Conservation (phyloP, 2,888 invertebrate genomes). For the Mesorhabditis spiculigera region DNA sequence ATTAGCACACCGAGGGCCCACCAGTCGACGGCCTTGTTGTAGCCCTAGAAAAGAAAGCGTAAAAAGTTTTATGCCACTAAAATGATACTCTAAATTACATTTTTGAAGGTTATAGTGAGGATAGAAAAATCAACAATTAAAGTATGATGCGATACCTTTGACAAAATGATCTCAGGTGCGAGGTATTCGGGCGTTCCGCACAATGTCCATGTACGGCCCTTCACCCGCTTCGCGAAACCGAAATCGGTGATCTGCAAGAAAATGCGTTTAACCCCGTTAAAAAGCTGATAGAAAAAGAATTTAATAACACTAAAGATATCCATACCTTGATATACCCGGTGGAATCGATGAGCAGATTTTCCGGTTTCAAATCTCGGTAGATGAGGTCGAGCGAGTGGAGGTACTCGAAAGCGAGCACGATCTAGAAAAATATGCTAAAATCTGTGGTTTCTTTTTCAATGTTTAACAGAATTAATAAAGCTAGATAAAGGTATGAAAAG, state of each 20-base stretch:
- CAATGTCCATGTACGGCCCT: slow-evolving; percentile 99
- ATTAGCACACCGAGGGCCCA: slow-evolving; percentile 97
- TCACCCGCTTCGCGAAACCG: slow-evolving; percentile 97
- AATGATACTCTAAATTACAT: too few relatives aligned
- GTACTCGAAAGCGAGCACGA: slow-evolving; percentile 98
- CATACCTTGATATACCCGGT: slow-evolving; percentile 57
- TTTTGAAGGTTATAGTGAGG: background rate
- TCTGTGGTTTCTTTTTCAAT: background rate
- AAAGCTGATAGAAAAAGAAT: background rate
- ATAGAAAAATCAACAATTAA: background rate
- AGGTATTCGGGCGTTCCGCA: slow-evolving; percentile 93
- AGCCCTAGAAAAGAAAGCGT: slow-evolving; percentile 65
- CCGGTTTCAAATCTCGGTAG: slow-evolving; percentile 70
- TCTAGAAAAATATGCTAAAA: slow-evolving; percentile 68
- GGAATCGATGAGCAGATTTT: slow-evolving; percentile 58
- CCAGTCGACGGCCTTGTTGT: slow-evolving; percentile 99
- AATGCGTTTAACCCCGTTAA: slow-evolving; percentile 10
- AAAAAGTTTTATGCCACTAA: background rate
- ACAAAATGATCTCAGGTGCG: slow-evolving; percentile 69
- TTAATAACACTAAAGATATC: background rate
- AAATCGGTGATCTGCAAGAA: slow-evolving; percentile 85
- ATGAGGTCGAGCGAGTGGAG: slow-evolving; percentile 97
- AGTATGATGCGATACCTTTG: slow-evolving; percentile 62
- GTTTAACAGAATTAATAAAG: too few relatives aligned
- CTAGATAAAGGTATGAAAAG: too few relatives aligned